A percentile compares a stretch with the other conserved stretches of the same genome.
phyloP scores from a whole-genome alignment of 1,140 invertebrate species.

The Lordiphosa clarofinis region DNA sequence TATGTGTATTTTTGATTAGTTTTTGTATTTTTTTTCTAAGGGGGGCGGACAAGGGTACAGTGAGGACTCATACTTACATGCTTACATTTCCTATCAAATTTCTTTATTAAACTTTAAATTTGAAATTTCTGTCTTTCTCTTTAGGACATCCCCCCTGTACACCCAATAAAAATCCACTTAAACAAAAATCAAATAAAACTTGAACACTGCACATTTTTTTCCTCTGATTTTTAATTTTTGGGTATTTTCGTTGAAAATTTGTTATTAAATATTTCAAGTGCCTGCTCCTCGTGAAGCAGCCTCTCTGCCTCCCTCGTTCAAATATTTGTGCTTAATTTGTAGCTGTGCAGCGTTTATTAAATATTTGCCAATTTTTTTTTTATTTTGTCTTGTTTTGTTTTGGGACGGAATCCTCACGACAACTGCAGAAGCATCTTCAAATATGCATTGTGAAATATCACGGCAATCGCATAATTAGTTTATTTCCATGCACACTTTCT shows the following conservation, averaged over 20 bases:
- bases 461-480: constrained; percentile 50
- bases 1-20: constrained; percentile 38
- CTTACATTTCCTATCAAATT: too few relatives aligned
- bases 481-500: constrained; percentile 40
- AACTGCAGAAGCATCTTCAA: constrained; percentile 45
- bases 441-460: constrained; percentile 42
- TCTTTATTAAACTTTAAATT: too few relatives aligned
- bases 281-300: neutral
- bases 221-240: too few relatives aligned
- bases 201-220: too few relatives aligned
- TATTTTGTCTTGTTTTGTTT: neutral
- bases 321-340: constrained; percentile 68
- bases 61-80: too few relatives aligned
- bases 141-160: too few relatives aligned
- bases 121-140: too few relatives aligned
- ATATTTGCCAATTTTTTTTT: constrained; percentile 58
- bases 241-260: neutral
- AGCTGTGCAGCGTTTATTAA: constrained; percentile 54
- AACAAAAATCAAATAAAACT: too few relatives aligned
- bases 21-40: constrained; percentile 23
- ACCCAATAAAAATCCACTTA: too few relatives aligned
- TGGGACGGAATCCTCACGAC: too few relatives aligned
- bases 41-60: too few relatives aligned
- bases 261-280: constrained; percentile 22
- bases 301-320: neutral